A percentile compares a stretch with the other conserved stretches of the same genome.
phyloP scores from a whole-genome alignment of 23 tunicate species.

The Diplosoma virens region DNA sequence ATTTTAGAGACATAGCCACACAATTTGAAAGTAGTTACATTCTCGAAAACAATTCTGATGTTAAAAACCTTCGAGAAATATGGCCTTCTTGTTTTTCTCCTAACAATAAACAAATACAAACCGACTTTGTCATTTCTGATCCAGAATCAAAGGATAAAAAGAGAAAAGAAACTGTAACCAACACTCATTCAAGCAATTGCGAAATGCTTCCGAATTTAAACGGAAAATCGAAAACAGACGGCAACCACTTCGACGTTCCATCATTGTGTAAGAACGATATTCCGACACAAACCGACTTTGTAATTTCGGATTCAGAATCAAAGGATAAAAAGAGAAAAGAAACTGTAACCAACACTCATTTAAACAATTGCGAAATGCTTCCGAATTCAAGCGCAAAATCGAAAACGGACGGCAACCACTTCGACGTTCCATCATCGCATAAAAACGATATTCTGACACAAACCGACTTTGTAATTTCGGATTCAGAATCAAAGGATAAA shows the following conservation, averaged over 20 bases:
- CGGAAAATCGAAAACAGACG: too few species aligned
- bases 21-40: conserved; percentile 1
- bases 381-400: too few species aligned
- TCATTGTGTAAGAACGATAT: too few species aligned
- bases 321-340: not conserved
- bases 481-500: not conserved
- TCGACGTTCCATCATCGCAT: too few species aligned
- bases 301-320: not conserved
- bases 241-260: too few species aligned
- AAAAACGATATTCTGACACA: not conserved
- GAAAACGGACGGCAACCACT: too few species aligned
- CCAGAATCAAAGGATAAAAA: not conserved
- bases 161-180: not conserved
- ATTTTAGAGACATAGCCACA: conserved; percentile 3
- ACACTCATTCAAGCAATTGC: too few species aligned
- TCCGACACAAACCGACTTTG: conserved; percentile 2
- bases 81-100: conserved; percentile 20
- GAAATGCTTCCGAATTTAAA: too few species aligned
- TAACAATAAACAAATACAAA: conserved; percentile 13
- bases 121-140: not conserved
- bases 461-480: not conserved
- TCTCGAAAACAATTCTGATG: not conserved
- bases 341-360: not conserved
- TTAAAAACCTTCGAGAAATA: not conserved
- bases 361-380: too few species aligned